Evolutionary conservation across 2,888 invertebrate species (phyloP).

Genomic region (Helobdella robusta): DNA sequence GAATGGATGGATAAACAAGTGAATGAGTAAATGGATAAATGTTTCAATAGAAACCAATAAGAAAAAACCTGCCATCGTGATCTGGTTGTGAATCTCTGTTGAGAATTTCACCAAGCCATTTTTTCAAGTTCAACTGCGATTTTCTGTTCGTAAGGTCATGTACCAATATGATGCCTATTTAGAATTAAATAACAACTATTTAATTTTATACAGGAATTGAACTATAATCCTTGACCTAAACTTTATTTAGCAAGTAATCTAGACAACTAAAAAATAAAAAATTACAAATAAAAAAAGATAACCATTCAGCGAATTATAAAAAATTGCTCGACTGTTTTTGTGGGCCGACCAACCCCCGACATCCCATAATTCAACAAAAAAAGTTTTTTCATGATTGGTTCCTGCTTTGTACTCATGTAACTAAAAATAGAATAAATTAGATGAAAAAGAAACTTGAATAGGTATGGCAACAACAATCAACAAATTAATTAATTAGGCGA

Average conservation of each 20-base stretch:
- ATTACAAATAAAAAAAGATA: no score
- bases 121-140: constrained; percentile 81
- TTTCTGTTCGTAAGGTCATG: constrained; percentile 93
- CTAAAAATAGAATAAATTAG: constrained; percentile 43
- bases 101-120: constrained; percentile 83
- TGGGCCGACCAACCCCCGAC: constrained; percentile 89
- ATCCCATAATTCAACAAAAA: constrained; percentile 92
- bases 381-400: constrained; percentile 77
- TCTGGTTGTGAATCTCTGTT: constrained; percentile 53
- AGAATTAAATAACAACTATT: constrained; percentile 9
- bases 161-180: constrained; percentile 75
- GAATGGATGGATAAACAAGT: no score
- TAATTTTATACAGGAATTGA: no score
- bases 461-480: background rate
- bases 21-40: no score
- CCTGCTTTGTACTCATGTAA: constrained; percentile 89
- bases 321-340: constrained; percentile 80
- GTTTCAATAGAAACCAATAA: no score
- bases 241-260: no score
- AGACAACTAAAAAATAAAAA: no score
- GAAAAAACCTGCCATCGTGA: constrained; percentile 31
- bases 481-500: background rate
- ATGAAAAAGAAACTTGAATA: constrained; percentile 1
- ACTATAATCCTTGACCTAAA: no score
- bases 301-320: constrained; percentile 88